phyloP scores from a whole-genome alignment of 2,113 vertebrate genomes.

The Chionomys nivalis region DNA sequence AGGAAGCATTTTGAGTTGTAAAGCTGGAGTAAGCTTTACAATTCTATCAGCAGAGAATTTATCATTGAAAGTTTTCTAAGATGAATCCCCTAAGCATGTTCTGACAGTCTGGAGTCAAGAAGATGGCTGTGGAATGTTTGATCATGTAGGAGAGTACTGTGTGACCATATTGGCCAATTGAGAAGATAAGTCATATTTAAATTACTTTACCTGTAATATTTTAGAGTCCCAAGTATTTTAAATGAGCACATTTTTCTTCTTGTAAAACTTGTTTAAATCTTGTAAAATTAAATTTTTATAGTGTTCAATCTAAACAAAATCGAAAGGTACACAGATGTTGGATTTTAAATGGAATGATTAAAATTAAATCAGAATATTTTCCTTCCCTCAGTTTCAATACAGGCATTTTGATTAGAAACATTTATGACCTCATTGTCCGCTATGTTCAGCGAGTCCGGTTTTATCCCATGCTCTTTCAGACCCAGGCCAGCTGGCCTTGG shows the following conservation, averaged over 20 bases:
- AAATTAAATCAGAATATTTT: not conserved
- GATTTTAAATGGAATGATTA: not conserved
- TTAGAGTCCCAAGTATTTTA: not conserved
- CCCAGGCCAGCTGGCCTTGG: too few species aligned
- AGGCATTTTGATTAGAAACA: not conserved
- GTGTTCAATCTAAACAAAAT: not conserved
- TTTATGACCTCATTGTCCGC: not conserved
- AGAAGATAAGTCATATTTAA: not conserved
- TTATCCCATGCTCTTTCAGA: too few species aligned
- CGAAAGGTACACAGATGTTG: not conserved
- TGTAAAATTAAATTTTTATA: slow-evolving; percentile 28
- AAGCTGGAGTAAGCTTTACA: not conserved
- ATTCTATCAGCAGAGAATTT: not conserved
- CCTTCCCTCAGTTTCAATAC: not conserved
- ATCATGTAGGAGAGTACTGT: not conserved
- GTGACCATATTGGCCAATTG: not conserved
- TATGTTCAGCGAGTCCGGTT: too few species aligned
- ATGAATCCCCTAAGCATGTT: not conserved
- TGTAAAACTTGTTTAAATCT: not conserved
- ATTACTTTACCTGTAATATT: not conserved
- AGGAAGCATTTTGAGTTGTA: not conserved
- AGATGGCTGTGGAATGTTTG: not conserved
- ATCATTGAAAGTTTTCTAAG: not conserved
- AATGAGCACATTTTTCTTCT: not conserved
- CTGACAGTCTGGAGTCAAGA: not conserved